Conservation (phyloP, 1,140 invertebrate genomes). For the Mizuhopecten yessoensis region DNA sequence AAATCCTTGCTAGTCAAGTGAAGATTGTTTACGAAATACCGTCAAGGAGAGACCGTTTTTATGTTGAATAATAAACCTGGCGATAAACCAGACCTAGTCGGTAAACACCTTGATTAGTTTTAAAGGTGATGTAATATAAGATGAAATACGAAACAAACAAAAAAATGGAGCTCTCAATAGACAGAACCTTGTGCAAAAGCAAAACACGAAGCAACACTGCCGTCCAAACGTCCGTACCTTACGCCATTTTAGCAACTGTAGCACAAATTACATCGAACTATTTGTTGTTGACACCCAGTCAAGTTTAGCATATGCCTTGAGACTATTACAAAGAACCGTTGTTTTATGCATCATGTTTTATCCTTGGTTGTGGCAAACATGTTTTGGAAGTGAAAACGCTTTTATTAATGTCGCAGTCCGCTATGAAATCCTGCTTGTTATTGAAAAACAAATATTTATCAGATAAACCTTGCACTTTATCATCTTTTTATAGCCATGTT, state of each 20-base stretch:
- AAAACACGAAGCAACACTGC: no score
- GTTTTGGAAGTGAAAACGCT: neutral
- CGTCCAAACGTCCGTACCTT: no score
- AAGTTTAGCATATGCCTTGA: no score
- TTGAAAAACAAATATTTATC: neutral
- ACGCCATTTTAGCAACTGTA: no score
- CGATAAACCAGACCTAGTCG: neutral
- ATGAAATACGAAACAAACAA: neutral
- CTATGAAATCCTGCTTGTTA: neutral
- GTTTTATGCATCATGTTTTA: neutral
- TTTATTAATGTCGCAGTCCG: neutral
- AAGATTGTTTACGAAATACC: slow-evolving; percentile 13
- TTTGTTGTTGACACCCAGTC: no score
- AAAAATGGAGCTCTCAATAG: neutral
- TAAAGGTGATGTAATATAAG: neutral
- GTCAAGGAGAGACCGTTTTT: neutral
- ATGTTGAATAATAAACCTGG: neutral
- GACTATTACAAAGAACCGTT: neutral
- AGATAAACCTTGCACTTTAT: neutral
- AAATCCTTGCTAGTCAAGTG: neutral
- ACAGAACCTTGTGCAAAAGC: neutral
- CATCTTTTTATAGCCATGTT: slow-evolving; percentile 9
- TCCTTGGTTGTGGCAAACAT: neutral
- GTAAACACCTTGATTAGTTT: neutral
- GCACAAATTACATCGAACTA: no score